Conservation (phyloP, 2,113 vertebrate species). For the Acanthochromis polyacanthus region DNA sequence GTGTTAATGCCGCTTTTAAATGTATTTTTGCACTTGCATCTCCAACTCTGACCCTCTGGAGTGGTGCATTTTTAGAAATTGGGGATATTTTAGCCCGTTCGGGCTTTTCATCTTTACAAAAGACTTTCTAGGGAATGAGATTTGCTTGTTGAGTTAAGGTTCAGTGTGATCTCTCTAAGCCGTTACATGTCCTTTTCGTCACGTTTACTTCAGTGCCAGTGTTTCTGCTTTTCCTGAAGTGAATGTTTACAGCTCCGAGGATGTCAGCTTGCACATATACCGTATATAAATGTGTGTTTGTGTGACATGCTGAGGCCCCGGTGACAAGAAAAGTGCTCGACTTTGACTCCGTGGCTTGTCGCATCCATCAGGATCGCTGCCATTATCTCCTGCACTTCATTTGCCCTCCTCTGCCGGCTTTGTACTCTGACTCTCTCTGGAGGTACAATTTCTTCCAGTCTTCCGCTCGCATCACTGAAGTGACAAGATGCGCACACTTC, state of each 20-base stretch:
- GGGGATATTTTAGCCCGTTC: no score
- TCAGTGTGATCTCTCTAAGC: background rate
- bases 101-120: background rate
- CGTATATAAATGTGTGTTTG: background rate
- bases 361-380: conserved; percentile 38
- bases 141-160: no score
- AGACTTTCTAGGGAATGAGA: background rate
- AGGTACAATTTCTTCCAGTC: conserved; percentile 15
- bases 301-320: background rate
- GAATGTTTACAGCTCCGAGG: background rate
- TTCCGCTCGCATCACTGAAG: conserved; percentile 12
- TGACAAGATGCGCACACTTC: background rate
- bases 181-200: background rate
- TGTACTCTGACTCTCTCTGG: background rate
- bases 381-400: background rate
- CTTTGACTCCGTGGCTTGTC: conserved; percentile 29
- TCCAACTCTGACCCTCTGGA: no score
- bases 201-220: background rate
- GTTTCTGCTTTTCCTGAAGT: no score
- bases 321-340: conserved; percentile 12
- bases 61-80: no score
- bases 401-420: background rate
- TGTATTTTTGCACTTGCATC: no score
- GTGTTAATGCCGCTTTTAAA: no score
- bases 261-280: no score